Percentiles rank a stretch among this genome's conserved stretches.
Conservation (phyloP, 2,113 vertebrate genomes). For the Alouatta palliata region DNA sequence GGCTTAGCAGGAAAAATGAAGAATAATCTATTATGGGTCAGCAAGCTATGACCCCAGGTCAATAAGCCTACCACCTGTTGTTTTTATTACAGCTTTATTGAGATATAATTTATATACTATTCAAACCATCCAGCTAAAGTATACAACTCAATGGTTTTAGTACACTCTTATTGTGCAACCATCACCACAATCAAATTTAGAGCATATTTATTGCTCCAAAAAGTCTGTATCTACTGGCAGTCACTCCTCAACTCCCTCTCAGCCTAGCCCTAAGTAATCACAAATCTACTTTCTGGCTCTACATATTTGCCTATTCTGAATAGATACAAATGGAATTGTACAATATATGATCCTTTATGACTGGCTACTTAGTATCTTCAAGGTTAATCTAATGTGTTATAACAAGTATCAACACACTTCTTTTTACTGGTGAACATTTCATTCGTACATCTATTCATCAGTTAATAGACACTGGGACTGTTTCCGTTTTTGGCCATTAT, state of each 20-base stretch:
- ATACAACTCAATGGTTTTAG: background rate
- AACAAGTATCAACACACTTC: background rate
- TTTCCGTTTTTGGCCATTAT: background rate
- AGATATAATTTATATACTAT: background rate
- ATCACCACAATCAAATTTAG: background rate
- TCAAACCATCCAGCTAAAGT: background rate
- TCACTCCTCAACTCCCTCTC: background rate
- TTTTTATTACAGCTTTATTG: conserved; percentile 23
- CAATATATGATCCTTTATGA: background rate
- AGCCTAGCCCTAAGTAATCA: background rate
- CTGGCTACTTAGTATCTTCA: background rate
- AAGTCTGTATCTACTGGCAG: background rate
- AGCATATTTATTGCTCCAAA: background rate
- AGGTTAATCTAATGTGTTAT: background rate
- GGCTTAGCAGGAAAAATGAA: background rate
- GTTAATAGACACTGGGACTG: background rate
- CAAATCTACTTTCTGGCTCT: background rate
- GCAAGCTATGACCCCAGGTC: background rate
- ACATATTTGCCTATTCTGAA: background rate
- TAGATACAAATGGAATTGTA: background rate
- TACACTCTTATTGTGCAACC: background rate
- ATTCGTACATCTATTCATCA: background rate
- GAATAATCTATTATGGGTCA: background rate
- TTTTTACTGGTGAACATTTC: background rate
- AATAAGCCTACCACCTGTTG: background rate